Evolutionary conservation across 2,888 invertebrate genomes (phyloP).

Genomic region (Ormyrus thymus): DNA sequence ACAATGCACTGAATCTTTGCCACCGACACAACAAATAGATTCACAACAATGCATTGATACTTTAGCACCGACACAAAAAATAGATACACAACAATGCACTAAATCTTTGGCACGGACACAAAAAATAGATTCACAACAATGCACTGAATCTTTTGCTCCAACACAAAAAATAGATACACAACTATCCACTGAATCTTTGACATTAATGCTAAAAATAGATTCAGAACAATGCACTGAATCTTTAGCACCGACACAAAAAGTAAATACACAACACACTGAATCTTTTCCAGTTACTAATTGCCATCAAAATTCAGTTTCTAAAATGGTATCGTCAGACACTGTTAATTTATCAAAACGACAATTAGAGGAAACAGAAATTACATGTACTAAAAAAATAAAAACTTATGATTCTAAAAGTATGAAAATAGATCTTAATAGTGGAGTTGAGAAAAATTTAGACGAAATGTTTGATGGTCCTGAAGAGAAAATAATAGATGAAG

Average conservation of each 20-base stretch:
- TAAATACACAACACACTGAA: background rate
- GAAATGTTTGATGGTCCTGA: conserved; percentile 63
- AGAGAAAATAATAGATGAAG: conserved; percentile 50
- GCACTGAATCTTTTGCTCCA: no score
- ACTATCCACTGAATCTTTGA: background rate
- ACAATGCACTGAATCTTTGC: background rate
- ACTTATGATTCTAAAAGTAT: background rate
- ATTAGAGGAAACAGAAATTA: conserved; percentile 18
- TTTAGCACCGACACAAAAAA: conserved; percentile 27
- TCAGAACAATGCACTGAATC: background rate
- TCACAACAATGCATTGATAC: background rate
- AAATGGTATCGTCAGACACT: background rate
- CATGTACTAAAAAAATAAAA: conserved; percentile 34
- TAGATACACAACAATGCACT: background rate
- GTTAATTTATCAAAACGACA: conserved; percentile 39
- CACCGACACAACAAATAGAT: background rate
- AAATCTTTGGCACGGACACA: conserved; percentile 22
- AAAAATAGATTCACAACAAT: conserved; percentile 7
- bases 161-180: conserved; percentile 2
- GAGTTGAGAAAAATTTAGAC: conserved; percentile 62
- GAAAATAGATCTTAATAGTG: conserved; percentile 57
- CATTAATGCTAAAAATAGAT: background rate
- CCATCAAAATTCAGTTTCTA: no score
- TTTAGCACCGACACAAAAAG: background rate
- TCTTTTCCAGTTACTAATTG: no score